A percentile compares a stretch with the other conserved stretches of the same genome.
Conservation (phyloP, 2,113 vertebrate species). For the Grantiella picta region DNA sequence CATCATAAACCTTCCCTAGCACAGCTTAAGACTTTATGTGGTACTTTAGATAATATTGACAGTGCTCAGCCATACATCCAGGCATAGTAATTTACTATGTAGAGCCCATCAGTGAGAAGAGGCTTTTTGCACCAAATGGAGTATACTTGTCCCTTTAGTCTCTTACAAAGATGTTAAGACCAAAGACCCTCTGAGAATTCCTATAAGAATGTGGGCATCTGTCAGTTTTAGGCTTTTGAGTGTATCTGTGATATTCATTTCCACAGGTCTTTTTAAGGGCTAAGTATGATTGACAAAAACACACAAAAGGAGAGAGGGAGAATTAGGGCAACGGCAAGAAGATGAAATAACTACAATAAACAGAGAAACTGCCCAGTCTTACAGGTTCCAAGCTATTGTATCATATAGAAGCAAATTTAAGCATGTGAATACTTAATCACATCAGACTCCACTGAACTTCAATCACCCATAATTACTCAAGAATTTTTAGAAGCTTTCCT, state of each 20-base stretch:
- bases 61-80: background rate
- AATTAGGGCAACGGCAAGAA: background rate
- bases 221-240: background rate
- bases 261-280: background rate
- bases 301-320: background rate
- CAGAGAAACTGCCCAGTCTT: background rate
- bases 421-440: background rate
- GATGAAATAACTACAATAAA: background rate
- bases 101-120: background rate
- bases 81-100: background rate
- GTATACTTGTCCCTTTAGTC: background rate
- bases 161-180: background rate
- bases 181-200: background rate
- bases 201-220: background rate
- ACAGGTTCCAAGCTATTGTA: background rate
- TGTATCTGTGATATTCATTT: background rate
- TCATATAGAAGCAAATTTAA: background rate
- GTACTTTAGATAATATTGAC: background rate
- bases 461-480: background rate
- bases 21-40: background rate
- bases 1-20: background rate
- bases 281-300: background rate
- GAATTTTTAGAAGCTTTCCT: background rate
- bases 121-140: background rate
- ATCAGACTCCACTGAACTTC: background rate